Percentiles rank a stretch among this genome's conserved stretches.
These are phyloP conservation scores for Tapirus indicus DNA, from an alignment of 2,797 vertebrate species.

Conservation along the genomic window DNA sequence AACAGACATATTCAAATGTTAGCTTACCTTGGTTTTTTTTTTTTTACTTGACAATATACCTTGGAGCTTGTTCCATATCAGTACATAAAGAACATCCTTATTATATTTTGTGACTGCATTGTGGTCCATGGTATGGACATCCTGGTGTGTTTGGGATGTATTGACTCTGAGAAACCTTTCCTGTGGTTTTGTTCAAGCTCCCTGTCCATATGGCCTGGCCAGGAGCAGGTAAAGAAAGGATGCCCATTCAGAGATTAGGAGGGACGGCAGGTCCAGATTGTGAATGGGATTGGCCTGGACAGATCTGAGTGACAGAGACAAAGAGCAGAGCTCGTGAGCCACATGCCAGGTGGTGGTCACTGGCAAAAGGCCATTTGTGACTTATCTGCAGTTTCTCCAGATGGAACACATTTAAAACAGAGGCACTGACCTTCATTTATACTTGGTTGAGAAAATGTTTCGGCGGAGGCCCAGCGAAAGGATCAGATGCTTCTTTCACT, in stretches of 20 bases:
- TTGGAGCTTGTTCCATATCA: background rate
- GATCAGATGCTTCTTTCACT: background rate
- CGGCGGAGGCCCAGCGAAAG: background rate
- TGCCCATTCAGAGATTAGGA: background rate
- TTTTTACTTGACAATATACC: background rate
- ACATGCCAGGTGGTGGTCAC: conserved; percentile 34
- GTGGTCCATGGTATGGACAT: background rate
- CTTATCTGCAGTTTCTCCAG: conserved; percentile 23
- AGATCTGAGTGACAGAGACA: conserved; percentile 24
- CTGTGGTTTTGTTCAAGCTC: background rate
- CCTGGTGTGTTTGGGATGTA: background rate
- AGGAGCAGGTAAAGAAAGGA: background rate
- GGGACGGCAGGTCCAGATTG: background rate
- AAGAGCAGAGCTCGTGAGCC: background rate
- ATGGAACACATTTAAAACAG: conserved; percentile 16
- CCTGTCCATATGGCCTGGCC: background rate
- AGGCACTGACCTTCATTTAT: conserved; percentile 47
- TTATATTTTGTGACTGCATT: background rate
- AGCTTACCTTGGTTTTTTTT: background rate
- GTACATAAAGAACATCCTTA: background rate
- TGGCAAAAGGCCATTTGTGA: conserved; percentile 55
- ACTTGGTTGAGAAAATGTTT: conserved; percentile 38
- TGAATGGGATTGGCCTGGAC: conserved; percentile 34
- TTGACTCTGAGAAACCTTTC: background rate
- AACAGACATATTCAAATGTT: background rate